Evolutionary conservation across 2,113 vertebrate genomes (phyloP).

Genomic region (Scortum barcoo): DNA sequence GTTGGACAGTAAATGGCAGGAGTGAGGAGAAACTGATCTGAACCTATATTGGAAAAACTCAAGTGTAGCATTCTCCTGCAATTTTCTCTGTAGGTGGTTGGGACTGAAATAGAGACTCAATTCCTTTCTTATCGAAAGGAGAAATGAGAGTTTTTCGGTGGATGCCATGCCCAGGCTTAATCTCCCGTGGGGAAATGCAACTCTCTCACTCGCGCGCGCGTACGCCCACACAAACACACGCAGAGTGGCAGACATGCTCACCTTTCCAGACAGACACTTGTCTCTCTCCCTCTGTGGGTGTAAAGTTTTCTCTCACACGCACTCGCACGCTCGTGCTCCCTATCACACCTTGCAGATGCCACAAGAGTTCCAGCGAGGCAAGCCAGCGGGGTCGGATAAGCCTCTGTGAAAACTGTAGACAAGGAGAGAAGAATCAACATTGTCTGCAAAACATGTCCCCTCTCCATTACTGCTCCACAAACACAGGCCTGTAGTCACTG

Average conservation of each 20-base stretch:
- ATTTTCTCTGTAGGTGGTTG: constrained; percentile 70
- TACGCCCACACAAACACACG: constrained; percentile 52
- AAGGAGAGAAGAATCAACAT: constrained; percentile 43
- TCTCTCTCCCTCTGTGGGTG: constrained; percentile 66
- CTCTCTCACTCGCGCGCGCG: constrained; percentile 3
- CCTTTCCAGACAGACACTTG: constrained; percentile 66
- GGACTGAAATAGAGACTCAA: constrained; percentile 76
- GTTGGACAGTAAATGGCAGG: constrained; percentile 48
- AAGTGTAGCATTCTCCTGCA: constrained; percentile 54
- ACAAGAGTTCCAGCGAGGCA: constrained; percentile 20
- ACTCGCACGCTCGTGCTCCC: constrained; percentile 11
- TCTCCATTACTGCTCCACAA: constrained; percentile 43
- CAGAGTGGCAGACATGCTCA: constrained; percentile 57
- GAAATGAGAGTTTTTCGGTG: constrained; percentile 71
- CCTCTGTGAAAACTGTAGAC: constrained; percentile 45
- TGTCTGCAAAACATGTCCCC: constrained; percentile 41
- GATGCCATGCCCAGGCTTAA: constrained; percentile 72
- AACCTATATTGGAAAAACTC: constrained; percentile 53
- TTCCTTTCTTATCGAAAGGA: constrained; percentile 74
- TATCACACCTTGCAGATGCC: constrained; percentile 67
- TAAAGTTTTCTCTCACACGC: constrained; percentile 62
- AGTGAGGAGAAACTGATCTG: constrained; percentile 57
- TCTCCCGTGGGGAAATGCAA: constrained; percentile 68
- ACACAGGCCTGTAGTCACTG: constrained; percentile 35
- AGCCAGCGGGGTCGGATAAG: constrained; percentile 57